A percentile compares a stretch with the other conserved stretches of the same genome.
phyloP scores from a whole-genome alignment of 2,797 vertebrate species.

The Helarctos malayanus region DNA sequence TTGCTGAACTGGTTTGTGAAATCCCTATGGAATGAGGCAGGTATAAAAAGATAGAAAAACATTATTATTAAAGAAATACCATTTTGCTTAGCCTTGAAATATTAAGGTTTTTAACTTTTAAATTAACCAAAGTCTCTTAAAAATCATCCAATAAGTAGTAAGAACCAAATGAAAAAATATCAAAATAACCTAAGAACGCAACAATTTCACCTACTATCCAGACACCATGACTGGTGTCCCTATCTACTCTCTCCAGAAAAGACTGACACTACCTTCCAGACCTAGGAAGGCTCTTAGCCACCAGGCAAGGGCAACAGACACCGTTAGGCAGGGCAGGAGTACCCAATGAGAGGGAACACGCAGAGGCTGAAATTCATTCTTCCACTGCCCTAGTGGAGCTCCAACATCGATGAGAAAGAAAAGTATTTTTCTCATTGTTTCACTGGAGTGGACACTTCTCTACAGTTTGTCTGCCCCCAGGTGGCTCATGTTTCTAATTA shows the following conservation, averaged over 20 bases:
- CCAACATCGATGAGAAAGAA: neutral
- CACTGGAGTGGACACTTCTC: constrained; percentile 32
- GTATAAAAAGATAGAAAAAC: constrained; percentile 46
- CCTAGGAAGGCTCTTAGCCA: constrained; percentile 34
- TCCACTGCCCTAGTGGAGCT: neutral
- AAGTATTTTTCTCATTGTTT: constrained; percentile 46
- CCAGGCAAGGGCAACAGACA: constrained; percentile 5
- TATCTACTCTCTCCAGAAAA: constrained; percentile 15
- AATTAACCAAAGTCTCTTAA: constrained; percentile 49
- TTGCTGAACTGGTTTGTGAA: constrained; percentile 55
- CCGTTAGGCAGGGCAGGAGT: neutral
- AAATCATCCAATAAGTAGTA: constrained; percentile 41
- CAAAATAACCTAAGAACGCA: constrained; percentile 49
- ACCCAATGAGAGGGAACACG: neutral
- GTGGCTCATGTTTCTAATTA: constrained; percentile 63
- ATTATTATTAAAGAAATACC: constrained; percentile 42
- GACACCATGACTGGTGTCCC: neutral
- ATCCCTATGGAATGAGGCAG: constrained; percentile 42
- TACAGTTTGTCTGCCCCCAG: constrained; percentile 53
- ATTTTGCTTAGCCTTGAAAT: constrained; percentile 68
- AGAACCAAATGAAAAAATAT: constrained; percentile 54
- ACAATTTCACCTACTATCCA: constrained; percentile 29
- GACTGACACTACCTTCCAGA: constrained; percentile 13
- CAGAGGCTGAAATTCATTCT: constrained; percentile 48
- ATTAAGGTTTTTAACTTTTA: constrained; percentile 37